Evolutionary conservation across 2,888 invertebrate genomes (phyloP).

Genomic region (Zhengitettix transpicula): DNA sequence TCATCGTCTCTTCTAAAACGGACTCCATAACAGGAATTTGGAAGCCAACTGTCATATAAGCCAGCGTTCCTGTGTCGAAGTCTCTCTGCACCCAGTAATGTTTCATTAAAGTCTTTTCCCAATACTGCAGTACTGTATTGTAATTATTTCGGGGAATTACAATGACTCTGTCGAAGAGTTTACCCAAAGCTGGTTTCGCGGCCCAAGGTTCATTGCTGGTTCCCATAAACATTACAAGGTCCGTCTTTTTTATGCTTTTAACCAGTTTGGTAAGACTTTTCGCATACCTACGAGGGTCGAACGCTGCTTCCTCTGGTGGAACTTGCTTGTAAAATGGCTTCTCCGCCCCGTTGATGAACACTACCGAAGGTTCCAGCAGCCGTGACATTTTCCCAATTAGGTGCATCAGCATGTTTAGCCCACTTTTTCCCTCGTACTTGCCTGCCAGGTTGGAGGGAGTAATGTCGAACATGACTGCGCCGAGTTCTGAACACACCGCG

Average conservation of each 20-base stretch:
- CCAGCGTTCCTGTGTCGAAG: slow-evolving; percentile 38
- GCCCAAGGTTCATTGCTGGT: slow-evolving; percentile 51
- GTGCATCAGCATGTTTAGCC: slow-evolving; percentile 45
- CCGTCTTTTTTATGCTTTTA: slow-evolving; percentile 44
- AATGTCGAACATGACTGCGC: slow-evolving; percentile 59
- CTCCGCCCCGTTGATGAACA: slow-evolving; percentile 50
- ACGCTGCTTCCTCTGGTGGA: slow-evolving; percentile 38
- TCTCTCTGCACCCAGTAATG: slow-evolving; percentile 23
- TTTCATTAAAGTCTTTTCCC: slow-evolving; percentile 37
- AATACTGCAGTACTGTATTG: slow-evolving; percentile 35
- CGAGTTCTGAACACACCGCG: slow-evolving; percentile 57
- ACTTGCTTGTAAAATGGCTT: slow-evolving; percentile 51
- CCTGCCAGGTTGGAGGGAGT: slow-evolving; percentile 48
- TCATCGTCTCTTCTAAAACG: not conserved
- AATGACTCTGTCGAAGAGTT: slow-evolving; percentile 36
- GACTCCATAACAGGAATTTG: slow-evolving; percentile 13
- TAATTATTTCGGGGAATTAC: slow-evolving; percentile 7
- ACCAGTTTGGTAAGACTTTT: slow-evolving; percentile 50
- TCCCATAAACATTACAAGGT: slow-evolving; percentile 52
- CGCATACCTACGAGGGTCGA: slow-evolving; percentile 52
- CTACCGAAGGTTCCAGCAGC: slow-evolving; percentile 23
- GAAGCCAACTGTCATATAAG: slow-evolving; percentile 35
- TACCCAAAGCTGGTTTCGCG: slow-evolving; percentile 31
- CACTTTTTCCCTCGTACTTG: slow-evolving; percentile 37
- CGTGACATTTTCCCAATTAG: slow-evolving; percentile 47